phyloP scores from a whole-genome alignment of 2,797 vertebrate species.

The Neopelma chrysocephalum region DNA sequence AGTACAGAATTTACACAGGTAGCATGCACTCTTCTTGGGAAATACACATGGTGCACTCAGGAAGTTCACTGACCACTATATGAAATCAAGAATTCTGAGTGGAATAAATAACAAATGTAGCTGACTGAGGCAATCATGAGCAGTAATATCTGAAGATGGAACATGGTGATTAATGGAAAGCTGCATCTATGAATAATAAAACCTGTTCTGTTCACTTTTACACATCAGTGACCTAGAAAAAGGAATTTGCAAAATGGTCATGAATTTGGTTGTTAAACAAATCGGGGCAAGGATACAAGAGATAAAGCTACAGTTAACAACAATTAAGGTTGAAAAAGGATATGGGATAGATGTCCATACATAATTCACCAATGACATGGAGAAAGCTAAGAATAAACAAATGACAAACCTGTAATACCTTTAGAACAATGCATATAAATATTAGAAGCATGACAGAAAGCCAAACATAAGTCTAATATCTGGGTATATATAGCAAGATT shows the following conservation, averaged over 20 bases:
- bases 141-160: background rate
- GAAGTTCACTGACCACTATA: background rate
- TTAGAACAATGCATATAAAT: background rate
- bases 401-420: background rate
- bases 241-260: background rate
- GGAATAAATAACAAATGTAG: background rate
- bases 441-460: background rate
- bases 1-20: background rate
- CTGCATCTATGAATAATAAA: background rate
- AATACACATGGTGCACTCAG: background rate
- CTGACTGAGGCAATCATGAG: background rate
- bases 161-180: background rate
- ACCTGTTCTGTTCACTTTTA: background rate
- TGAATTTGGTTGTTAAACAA: background rate
- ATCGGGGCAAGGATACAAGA: background rate
- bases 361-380: background rate
- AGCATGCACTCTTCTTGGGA: accelerated
- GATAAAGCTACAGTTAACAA: background rate
- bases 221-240: background rate
- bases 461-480: background rate
- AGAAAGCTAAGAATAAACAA: background rate
- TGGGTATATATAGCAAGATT: background rate
- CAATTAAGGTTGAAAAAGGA: background rate
- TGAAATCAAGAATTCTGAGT: background rate
- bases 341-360: background rate